Base-by-base conservation (phyloP, 2,113 vertebrate genomes). In the Genyomyrus donnyi region DNA sequence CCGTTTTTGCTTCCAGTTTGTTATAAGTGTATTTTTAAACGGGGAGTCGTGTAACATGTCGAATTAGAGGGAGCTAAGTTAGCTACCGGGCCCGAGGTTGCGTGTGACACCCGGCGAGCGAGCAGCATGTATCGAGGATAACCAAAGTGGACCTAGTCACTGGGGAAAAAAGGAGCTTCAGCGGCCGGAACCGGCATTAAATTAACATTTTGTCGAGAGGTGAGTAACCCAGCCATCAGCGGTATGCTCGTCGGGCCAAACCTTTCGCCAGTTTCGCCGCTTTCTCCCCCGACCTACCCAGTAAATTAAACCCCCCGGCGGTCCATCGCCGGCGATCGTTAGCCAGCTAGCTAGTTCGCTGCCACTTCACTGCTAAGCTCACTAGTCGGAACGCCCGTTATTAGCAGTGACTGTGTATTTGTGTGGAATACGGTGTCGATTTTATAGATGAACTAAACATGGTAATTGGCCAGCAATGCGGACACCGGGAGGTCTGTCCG, bases 51-150 rank as follows among this genome's bases (percentile, higher is more conserved):
- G 21, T 48, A 85, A 24, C 80, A 85, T 85, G 83, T 85, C 45
- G 83, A 48, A 45, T 24, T 19, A 48, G 39, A 24, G 3, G 17
- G 80, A 24, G 58, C 27, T 88, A 42, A 42, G 39, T 42, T 74
- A 46, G 45, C 17, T 31, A 49, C n/a, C 19, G n/a, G 66, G 42
- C 56, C 87, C 39, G 39, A 45, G 87, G 24, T 88, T 74, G 87
- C 66, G 88, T 49, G 88, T 88, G 62, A 88, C 88, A 88, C 42
- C 58, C 88, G 62, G 45, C 88, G 88, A 74, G 58, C 46, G 45
- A 74, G 58, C 88, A 74, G 46, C n/a, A 88, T 88, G 88, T 88
- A 49, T n/a, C 21, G 58, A 3, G 58, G 31, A 74, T 88, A 49
- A 88, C 58, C 13, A 10, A 45, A 62, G 83, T 66, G 19, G 58